These are phyloP conservation scores for Penaeus vannamei DNA, from an alignment of 1,140 invertebrate species.

Conservation along the genomic window DNA sequence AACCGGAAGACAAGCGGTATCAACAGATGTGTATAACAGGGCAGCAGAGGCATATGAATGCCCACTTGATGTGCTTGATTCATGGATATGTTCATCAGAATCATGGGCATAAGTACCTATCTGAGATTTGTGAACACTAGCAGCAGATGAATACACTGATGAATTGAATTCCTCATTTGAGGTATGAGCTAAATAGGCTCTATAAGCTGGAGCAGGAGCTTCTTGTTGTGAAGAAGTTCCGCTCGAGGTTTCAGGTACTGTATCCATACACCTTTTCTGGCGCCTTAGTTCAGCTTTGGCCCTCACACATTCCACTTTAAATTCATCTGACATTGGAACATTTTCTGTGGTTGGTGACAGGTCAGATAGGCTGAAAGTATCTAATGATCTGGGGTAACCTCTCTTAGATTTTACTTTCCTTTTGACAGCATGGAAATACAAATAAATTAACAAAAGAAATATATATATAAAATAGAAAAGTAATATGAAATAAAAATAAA, in stretches of 20 bases:
- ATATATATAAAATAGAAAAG: not conserved
- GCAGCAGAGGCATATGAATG: no score
- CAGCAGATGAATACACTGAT: no score
- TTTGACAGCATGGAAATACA: constrained; percentile 46
- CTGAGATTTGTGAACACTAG: no score
- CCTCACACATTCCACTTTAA: constrained; percentile 49
- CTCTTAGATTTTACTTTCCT: constrained; percentile 36
- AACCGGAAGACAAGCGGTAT: no score
- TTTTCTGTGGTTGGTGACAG: constrained; percentile 50
- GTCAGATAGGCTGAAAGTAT: constrained; percentile 35
- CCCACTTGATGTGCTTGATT: no score
- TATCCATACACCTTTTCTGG: not conserved
- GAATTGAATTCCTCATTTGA: no score
- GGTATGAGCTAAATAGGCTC: no score
- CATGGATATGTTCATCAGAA: no score
- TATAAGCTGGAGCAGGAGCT: not conserved
- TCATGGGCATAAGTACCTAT: no score
- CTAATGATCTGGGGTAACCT: not conserved
- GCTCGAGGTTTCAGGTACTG: not conserved
- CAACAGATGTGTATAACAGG: no score
- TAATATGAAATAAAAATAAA: not conserved
- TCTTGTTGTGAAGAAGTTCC: not conserved
- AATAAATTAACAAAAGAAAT: not conserved
- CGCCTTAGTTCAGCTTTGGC: constrained; percentile 44
- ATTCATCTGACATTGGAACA: constrained; percentile 56